Conservation (phyloP, 92 coral and sea anemone species). For the Porites evermanni region DNA sequence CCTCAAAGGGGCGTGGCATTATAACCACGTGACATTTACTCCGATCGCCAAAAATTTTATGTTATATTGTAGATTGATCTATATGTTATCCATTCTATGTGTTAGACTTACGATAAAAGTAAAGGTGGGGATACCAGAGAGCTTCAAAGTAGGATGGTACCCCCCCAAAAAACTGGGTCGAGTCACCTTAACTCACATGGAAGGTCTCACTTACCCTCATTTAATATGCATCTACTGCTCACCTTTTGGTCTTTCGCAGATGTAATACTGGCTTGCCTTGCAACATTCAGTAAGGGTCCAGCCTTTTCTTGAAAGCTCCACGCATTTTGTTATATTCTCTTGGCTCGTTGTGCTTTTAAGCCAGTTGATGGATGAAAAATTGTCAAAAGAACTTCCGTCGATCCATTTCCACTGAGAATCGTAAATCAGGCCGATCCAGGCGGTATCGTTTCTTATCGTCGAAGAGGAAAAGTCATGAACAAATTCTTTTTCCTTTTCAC, state of each 20-base stretch:
- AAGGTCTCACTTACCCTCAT: not conserved
- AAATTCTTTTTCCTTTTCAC: not conserved
- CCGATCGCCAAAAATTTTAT: too few species aligned
- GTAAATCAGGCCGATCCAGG: slow-evolving; percentile 55
- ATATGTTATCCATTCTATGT: too few species aligned
- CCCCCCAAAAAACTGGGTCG: too few species aligned
- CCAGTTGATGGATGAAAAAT: slow-evolving; percentile 39
- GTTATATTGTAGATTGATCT: too few species aligned
- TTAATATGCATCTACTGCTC: not conserved
- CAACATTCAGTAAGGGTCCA: slow-evolving; percentile 27
- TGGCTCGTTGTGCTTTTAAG: not conserved
- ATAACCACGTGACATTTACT: too few species aligned
- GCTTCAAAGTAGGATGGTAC: too few species aligned
- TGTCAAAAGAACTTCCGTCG: slow-evolving; percentile 38
- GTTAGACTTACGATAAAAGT: too few species aligned
- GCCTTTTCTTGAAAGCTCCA: slow-evolving; percentile 17
- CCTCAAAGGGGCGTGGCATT: too few species aligned
- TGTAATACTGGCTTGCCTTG: slow-evolving; percentile 40
- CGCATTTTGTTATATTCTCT: not conserved
- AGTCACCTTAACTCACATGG: not conserved
- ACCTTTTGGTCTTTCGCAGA: slow-evolving; percentile 56
- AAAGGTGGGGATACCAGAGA: too few species aligned
- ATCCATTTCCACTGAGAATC: slow-evolving; percentile 37
- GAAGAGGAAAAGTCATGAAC: not conserved
- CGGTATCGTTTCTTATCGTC: not conserved